Base-by-base conservation (phyloP, 2,888 invertebrate species). In the Diadromus collaris region DNA sequence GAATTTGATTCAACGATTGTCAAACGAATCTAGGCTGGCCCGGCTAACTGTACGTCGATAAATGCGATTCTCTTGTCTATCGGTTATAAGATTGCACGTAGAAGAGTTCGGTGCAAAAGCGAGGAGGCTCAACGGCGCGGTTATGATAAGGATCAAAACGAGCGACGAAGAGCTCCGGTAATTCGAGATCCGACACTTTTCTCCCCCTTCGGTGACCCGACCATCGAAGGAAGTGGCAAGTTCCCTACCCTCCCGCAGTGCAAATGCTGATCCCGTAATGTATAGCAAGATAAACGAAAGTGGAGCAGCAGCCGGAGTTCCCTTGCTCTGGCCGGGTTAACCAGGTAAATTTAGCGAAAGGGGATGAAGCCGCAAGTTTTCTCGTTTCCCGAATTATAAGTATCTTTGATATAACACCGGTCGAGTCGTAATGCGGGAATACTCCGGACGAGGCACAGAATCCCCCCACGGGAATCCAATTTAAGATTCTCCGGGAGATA, bases 261-360 rank as follows among this genome's bases (percentile, higher is more conserved):
- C 60, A 46, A 79, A 41, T 34, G 63, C 77, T 73, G 68, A 78
- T 78, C 63, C 68, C 63, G 68, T 69, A 73, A 78, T 63, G 63
- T 78, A 69, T 60, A 24, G 73, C 46, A 48, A 78, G 67, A 69
- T 73, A 73, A 78, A 78, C 63, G 68, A 69, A 69, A 64, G 68
- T 63, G 44, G 32, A 68, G 29, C 38, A 64, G 34, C 34, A 7
- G 21, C 27, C 16, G 61, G 27, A 56, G 63, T 61, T 63, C 63
- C 4, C 19, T 32, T 27, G 19, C 27, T 38, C 54, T 44, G 27
- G 19, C 16, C 32, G 29, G 58, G 48, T 46, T 68, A 48, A 46
- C 21, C 21, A 24, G 46, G 56, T 68, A 34, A 73, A 69, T 68
- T 63, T 56, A 48, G 46, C 29, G 34, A 41, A 64, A 65, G 48